A percentile compares a stretch with the other conserved stretches of the same genome.
Conservation (phyloP, 2,888 invertebrate species). For the Neria commutata region DNA sequence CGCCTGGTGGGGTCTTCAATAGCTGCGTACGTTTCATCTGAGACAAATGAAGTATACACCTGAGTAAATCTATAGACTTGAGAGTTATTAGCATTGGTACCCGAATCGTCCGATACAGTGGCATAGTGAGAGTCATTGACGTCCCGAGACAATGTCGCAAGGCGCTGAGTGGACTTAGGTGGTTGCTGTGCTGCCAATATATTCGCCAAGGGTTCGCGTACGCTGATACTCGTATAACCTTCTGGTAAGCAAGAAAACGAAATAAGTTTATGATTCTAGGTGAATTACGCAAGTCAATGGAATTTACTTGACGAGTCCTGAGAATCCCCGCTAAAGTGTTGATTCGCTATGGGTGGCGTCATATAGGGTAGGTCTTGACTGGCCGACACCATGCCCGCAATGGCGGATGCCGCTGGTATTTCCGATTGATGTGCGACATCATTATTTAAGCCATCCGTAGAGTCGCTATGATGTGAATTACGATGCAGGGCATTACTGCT, state of each 20-base stretch:
- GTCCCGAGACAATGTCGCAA: constrained; percentile 58
- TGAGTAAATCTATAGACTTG: no score
- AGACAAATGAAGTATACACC: no score
- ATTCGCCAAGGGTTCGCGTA: constrained; percentile 84
- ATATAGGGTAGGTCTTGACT: constrained; percentile 89
- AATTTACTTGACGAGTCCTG: constrained; percentile 82
- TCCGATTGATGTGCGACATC: constrained; percentile 61
- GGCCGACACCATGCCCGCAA: constrained; percentile 83
- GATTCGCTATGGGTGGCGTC: constrained; percentile 76
- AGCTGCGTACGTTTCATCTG: constrained; percentile 90
- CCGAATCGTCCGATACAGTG: constrained; percentile 90
- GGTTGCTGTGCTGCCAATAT: constrained; percentile 68
- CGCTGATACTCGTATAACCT: constrained; percentile 91
- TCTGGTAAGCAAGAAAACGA: constrained; percentile 63
- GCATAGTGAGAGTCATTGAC: constrained; percentile 77
- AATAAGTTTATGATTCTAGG: neutral
- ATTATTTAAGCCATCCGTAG: constrained; percentile 42
- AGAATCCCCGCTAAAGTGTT: constrained; percentile 88
- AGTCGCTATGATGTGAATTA: constrained; percentile 39
- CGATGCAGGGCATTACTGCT: constrained; percentile 33
- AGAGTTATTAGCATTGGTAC: constrained; percentile 63
- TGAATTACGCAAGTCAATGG: neutral
- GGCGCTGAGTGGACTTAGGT: constrained; percentile 55
- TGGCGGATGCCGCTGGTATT: constrained; percentile 86
- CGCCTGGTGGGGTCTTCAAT: constrained; percentile 75